Evolutionary conservation across 35 echinoderm and acorn worm genomes (phyloP).

Genomic region (Heliocidaris tuberculata): DNA sequence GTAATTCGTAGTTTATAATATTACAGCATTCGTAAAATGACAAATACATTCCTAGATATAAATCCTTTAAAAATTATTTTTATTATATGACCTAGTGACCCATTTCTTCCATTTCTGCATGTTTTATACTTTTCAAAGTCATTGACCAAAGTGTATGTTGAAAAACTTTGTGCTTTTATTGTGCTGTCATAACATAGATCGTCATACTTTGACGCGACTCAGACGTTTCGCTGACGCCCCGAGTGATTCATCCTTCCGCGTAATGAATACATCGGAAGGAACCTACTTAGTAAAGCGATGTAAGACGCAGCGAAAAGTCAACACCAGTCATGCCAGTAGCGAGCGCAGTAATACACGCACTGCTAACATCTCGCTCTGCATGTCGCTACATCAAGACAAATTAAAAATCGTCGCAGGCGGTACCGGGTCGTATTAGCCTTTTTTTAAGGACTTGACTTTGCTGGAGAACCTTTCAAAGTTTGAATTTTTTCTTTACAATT

Average conservation of each 20-base stretch:
- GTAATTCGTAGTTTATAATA: no score
- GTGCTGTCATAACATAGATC: conserved; percentile 30
- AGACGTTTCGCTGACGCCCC: conserved; percentile 31
- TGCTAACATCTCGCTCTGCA: background rate
- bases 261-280: conserved; percentile 17
- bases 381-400: background rate
- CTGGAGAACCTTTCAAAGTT: no score
- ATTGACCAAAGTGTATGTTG: background rate
- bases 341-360: background rate
- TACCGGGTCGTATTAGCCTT: background rate
- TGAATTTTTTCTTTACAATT: no score
- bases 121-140: background rate
- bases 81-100: background rate
- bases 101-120: background rate
- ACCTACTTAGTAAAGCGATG: conserved; percentile 3
- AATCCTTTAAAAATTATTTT: background rate
- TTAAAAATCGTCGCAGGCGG: background rate
- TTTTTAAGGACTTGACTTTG: background rate
- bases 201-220: background rate
- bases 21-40: no score
- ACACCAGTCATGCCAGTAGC: background rate
- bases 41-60: no score
- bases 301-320: conserved; percentile 39
- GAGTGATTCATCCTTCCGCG: conserved; percentile 12
- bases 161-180: conserved; percentile 13